Base-by-base conservation (phyloP, 37 sponge, comb jelly and placozoan genomes). In the Aphrocallistes beatrix region DNA sequence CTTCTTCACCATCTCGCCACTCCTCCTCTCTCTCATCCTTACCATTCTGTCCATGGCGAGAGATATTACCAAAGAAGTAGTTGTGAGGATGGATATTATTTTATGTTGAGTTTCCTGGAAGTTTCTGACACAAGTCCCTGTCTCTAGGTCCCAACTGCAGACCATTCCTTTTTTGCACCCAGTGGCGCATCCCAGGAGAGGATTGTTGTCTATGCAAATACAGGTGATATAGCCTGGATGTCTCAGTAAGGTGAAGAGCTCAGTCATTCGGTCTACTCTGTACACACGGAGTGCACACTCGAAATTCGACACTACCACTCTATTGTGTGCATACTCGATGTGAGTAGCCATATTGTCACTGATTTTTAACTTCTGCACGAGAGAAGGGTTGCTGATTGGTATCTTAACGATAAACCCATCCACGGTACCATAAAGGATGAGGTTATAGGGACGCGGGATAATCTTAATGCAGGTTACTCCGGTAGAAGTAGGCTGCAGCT, bases 261-360 rank as follows among this genome's bases (percentile, higher is more conserved):
- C 75, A 32, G 75, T 13, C 75, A 60, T 60, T 13, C 75, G 25
- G 75, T 60, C 75, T 13, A 60, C 75, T 60, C 75, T 3, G 75
- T 60, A 60, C 28, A 60, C 75, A 60, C 75, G 75, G 21, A 60
- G 75, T 6, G 75, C 75, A 13, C 75, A 60, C 8, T 60, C 75
- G 75, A 60, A 60, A 60, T 60, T 60, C 3, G 75, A 60, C 75
- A 60, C 75, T 13, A 60, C 75, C 25, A 60, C 75, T 60, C 75
- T 3, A 13, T 60, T 60, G 34, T 60, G 75, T 60, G 75, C 75
- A 13, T 60, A 60, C 75, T 60, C 75, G 28, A 60, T 6, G 34
- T 60, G 75, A 32, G 75, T 60, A 60, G 75, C n/a, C 75, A 60
- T 60, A 13, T 60, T 60, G 34, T 60, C 75, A 60, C 75, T 60